These are phyloP conservation scores for Chloebia gouldiae DNA, from an alignment of 2,113 vertebrate species.

Conservation along the genomic window DNA sequence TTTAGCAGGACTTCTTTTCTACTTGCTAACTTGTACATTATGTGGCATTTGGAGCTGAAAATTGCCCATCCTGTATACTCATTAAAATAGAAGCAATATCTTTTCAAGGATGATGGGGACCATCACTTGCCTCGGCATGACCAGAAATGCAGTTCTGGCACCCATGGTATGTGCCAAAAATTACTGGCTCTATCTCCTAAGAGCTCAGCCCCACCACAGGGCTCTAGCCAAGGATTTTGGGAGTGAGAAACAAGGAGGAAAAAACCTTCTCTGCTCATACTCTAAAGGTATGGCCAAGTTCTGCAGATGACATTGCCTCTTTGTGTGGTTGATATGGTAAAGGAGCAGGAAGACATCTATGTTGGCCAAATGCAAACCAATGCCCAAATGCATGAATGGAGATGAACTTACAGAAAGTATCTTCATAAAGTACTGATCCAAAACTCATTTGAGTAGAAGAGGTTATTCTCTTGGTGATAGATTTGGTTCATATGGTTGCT, in stretches of 20 bases:
- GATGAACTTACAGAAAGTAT: neutral
- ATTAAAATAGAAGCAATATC: constrained; percentile 10
- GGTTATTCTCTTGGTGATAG: neutral
- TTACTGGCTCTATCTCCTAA: neutral
- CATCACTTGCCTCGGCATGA: neutral
- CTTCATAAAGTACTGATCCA: neutral
- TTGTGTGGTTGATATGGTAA: neutral
- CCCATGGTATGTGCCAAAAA: neutral
- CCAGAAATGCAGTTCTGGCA: neutral
- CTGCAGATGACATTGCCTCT: neutral
- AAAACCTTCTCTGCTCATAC: neutral
- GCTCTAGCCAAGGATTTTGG: neutral
- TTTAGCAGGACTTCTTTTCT: neutral
- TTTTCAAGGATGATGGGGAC: neutral
- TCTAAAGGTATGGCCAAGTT: neutral
- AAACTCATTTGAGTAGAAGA: neutral
- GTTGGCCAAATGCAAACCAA: neutral
- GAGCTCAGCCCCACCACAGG: neutral
- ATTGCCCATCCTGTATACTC: neutral
- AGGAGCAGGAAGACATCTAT: neutral
- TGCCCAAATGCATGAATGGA: neutral
- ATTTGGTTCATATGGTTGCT: neutral
- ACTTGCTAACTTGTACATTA: neutral
- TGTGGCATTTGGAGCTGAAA: constrained; percentile 28
- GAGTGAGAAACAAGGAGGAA: neutral